Evolutionary conservation across 2,888 invertebrate species (phyloP).

Genomic region (Acanthosepion esculentum): DNA sequence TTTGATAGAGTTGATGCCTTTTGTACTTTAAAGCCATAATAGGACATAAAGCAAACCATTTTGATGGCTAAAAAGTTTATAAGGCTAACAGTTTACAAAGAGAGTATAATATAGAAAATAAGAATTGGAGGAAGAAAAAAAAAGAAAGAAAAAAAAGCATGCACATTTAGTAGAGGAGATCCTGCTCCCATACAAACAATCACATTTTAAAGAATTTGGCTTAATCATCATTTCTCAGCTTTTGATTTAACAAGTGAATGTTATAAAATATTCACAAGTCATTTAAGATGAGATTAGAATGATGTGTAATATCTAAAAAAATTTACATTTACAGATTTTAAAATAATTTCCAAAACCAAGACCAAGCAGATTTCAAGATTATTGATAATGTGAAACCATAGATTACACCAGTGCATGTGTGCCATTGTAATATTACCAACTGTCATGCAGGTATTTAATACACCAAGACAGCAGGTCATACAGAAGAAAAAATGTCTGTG

Average conservation of each 20-base stretch:
- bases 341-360: neutral
- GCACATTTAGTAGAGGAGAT: slow-evolving; percentile 21
- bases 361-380: slow-evolving; percentile 25
- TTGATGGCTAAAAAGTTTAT: neutral
- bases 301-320: too few species aligned
- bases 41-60: neutral
- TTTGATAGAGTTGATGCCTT: neutral
- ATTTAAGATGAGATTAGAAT: too few species aligned
- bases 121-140: neutral
- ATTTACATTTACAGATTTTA: too few species aligned
- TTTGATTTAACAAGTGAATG: neutral
- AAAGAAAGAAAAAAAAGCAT: neutral
- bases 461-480: neutral
- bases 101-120: neutral
- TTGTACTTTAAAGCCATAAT: neutral
- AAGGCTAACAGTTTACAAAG: neutral
- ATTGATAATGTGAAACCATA: slow-evolving; percentile 15
- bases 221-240: neutral
- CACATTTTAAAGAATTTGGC: neutral
- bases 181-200: neutral
- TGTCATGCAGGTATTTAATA: slow-evolving; percentile 1
- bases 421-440: neutral
- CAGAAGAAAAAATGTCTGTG: neutral
- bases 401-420: slow-evolving; percentile 33
- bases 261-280: neutral